Percentiles rank a stretch among this genome's conserved stretches.
Evolutionary conservation across 2,888 invertebrate genomes (phyloP).

Genomic region (Hirtodrosophila confusa): DNA sequence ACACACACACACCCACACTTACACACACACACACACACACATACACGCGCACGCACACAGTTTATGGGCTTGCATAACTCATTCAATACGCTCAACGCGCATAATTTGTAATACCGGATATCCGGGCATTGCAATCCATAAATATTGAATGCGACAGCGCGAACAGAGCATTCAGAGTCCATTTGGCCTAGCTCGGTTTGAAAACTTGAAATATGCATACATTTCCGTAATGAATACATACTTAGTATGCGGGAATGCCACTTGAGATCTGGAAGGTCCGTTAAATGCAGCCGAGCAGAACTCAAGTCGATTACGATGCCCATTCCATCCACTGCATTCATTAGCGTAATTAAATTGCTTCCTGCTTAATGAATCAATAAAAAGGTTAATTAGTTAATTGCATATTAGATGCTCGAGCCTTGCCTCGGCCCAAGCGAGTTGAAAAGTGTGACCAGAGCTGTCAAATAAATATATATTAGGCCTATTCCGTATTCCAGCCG

Average conservation of each 20-base stretch:
- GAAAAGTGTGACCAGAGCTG: neutral
- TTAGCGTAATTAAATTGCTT: constrained; percentile 20
- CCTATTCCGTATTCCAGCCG: too few species aligned
- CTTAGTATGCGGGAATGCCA: neutral
- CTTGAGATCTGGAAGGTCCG: neutral
- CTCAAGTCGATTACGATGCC: constrained; percentile 7
- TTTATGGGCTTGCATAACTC: constrained; percentile 30
- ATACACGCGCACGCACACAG: constrained; percentile 1
- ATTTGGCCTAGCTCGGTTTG: neutral
- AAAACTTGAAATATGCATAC: constrained; percentile 46
- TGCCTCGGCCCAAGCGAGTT: neutral
- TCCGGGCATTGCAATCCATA: constrained; percentile 58
- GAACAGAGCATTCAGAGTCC: constrained; percentile 8
- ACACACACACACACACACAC: neutral
- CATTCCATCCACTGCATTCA: constrained; percentile 21
- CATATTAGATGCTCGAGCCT: constrained; percentile 1
- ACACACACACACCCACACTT: too few species aligned
- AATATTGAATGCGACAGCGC: constrained; percentile 43
- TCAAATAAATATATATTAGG: too few species aligned
- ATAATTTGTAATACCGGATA: constrained; percentile 60
- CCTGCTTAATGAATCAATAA: constrained; percentile 18
- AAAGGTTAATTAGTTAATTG: constrained; percentile 48
- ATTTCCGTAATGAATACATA: constrained; percentile 39
- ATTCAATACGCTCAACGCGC: constrained; percentile 47
- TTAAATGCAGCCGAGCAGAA: neutral